These are phyloP conservation scores for Drosophila lowei DNA, from an alignment of 1,140 invertebrate species.

Conservation along the genomic window DNA sequence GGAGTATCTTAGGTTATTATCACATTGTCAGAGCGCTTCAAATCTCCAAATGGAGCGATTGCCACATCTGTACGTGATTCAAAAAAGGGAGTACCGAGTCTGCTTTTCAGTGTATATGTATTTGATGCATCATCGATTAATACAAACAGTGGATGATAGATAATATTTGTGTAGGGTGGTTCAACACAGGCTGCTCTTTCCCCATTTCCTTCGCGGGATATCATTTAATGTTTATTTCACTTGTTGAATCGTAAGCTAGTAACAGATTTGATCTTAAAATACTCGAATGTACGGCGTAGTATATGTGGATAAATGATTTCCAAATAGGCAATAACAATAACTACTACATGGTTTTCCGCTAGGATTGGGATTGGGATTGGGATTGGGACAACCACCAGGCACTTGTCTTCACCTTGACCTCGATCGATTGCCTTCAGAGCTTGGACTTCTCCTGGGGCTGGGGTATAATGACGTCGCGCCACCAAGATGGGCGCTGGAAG, in stretches of 20 bases:
- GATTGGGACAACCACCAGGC: conserved; percentile 35
- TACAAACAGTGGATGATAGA: too few relatives aligned
- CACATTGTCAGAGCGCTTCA: too few relatives aligned
- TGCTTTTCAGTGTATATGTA: too few relatives aligned
- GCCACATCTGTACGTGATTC: too few relatives aligned
- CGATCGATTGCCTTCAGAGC: conserved; percentile 41
- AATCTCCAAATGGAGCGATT: too few relatives aligned
- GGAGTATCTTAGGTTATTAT: too few relatives aligned
- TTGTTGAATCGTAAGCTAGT: conserved; percentile 28
- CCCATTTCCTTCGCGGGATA: background rate
- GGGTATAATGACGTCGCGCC: conserved; percentile 87
- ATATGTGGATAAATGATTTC: conserved; percentile 42
- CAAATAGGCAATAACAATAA: conserved; percentile 52
- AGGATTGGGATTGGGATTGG: background rate
- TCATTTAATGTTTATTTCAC: conserved; percentile 37
- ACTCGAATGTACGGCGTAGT: conserved; percentile 41
- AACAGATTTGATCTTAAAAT: conserved; percentile 53
- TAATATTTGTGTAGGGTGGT: too few relatives aligned
- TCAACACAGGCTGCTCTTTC: background rate
- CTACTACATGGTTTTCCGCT: conserved; percentile 20
- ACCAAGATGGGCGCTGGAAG: conserved; percentile 90
- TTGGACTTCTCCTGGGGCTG: conserved; percentile 70
- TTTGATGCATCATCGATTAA: too few relatives aligned
- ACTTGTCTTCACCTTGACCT: conserved; percentile 36
- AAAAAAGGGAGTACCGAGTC: too few relatives aligned